phyloP scores from a whole-genome alignment of 1,140 invertebrate species.

The Vollenhovia emeryi region DNA sequence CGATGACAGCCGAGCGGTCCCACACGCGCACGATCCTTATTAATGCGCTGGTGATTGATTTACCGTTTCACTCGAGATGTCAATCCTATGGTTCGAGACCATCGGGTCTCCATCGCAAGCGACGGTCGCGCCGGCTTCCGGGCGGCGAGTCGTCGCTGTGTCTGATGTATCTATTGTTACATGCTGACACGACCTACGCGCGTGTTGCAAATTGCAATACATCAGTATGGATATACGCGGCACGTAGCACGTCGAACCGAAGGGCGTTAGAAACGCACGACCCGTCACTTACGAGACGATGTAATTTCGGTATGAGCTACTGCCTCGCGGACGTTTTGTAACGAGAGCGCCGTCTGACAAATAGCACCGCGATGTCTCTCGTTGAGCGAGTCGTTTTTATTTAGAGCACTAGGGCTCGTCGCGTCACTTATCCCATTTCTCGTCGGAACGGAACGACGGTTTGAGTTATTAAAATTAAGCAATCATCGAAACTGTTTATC shows the following conservation, averaged over 20 bases:
- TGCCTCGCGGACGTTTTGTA: neutral
- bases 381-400: slow-evolving; percentile 39
- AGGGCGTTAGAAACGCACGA: slow-evolving; percentile 34
- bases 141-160: slow-evolving; percentile 13
- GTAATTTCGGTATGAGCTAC: slow-evolving; percentile 54
- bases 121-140: slow-evolving; percentile 21
- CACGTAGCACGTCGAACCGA: slow-evolving; percentile 39
- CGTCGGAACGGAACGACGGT: neutral
- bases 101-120: neutral
- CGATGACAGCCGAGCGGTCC: neutral
- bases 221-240: slow-evolving; percentile 35
- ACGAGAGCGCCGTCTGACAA: slow-evolving; percentile 18
- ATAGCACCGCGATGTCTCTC: neutral
- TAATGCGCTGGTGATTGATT: slow-evolving; percentile 43
- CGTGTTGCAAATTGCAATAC: slow-evolving; percentile 55
- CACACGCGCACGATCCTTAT: neutral
- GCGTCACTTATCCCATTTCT: slow-evolving; percentile 4
- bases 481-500: neutral
- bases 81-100: slow-evolving; percentile 24
- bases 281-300: slow-evolving; percentile 52
- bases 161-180: slow-evolving; percentile 55
- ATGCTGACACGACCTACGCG: slow-evolving; percentile 27
- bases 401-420: neutral
- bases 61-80: slow-evolving; percentile 49
- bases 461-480: slow-evolving; percentile 16